Base-by-base conservation (phyloP, 2,113 vertebrate genomes). In the Saccopteryx bilineata region DNA sequence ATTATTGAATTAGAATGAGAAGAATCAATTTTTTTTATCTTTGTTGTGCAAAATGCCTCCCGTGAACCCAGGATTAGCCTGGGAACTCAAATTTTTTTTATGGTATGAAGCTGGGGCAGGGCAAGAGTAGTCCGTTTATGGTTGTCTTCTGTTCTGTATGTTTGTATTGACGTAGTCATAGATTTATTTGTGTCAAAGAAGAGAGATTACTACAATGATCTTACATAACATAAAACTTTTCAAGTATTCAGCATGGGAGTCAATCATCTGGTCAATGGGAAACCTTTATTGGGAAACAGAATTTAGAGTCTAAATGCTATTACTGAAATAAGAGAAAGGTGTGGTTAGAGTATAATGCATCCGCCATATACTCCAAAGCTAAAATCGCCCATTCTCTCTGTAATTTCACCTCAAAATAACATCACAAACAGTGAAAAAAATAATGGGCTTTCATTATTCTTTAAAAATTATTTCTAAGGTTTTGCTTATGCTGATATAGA, bases 401-500 rank as follows among this genome's bases (percentile, higher is more conserved):
- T 31, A 71, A 75, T 75, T 86, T 87, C 39, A 39, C 31, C 21
- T 93, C 15, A 81, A 92, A 93, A 68, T 81, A 12, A 19, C 76
- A 76, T 80, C 86, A 71, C 14, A 15, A 54, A 75, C 14, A 82
- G 19, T 58, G 10, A 69, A 87, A 46, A 71, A 90, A 91, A 91
- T 50, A 56, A 61, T 4, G 75, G 33, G 10, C 1, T 65, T 91
- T 90, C 10, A 65, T 68, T 58, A 72, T n/a, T 87, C 60, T 76
- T 91, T 79, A 61, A 76, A 82, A 78, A n/a, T 89, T 83, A 17
- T 65, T 95, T 72, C 52, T 71, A 74, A 87, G 9, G 2, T 61
- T 93, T 85, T 71, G 12, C 11, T 82, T 63, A 8, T 79, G 26
- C 63, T 9, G 52, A 5, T 80, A 69, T 9, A 54, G 52, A 81